Conservation (phyloP, 1,140 invertebrate species). For the Pogonomyrmex barbatus region DNA sequence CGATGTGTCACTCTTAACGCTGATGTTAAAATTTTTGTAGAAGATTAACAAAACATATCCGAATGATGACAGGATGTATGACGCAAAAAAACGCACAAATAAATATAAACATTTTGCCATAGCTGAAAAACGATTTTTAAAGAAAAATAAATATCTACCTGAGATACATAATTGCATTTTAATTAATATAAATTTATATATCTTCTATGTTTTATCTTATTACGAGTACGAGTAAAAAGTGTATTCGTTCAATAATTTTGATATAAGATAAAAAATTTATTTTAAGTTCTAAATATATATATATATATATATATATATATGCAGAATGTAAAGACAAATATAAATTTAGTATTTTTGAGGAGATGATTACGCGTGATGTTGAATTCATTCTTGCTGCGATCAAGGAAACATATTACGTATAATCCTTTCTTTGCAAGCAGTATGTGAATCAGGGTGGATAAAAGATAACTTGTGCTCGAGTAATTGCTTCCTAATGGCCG, state of each 20-base stretch:
- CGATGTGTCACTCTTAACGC: neutral
- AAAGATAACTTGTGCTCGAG: constrained; percentile 59
- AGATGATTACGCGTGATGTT: neutral
- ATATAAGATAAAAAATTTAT: neutral
- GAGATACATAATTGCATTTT: constrained; percentile 6
- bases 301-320: neutral
- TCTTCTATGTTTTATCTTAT: neutral
- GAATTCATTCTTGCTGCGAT: neutral
- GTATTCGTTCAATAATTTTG: neutral
- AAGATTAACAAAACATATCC: constrained; percentile 13
- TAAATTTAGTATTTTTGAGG: neutral
- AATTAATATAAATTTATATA: constrained; percentile 21
- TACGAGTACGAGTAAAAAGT: neutral
- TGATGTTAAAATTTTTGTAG: neutral
- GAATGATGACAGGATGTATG: neutral
- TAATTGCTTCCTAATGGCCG: constrained; percentile 72
- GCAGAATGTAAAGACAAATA: neutral
- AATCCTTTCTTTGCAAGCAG: constrained; percentile 15
- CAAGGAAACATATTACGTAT: neutral
- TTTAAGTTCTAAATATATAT: neutral
- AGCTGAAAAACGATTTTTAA: constrained; percentile 20
- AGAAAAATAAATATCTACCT: constrained; percentile 9
- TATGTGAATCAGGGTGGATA: constrained; percentile 58
- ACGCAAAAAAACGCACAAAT: constrained; percentile 7
- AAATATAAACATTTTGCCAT: constrained; percentile 9